Conservation (phyloP, 2,113 vertebrate genomes). For the Meleagris gallopavo region DNA sequence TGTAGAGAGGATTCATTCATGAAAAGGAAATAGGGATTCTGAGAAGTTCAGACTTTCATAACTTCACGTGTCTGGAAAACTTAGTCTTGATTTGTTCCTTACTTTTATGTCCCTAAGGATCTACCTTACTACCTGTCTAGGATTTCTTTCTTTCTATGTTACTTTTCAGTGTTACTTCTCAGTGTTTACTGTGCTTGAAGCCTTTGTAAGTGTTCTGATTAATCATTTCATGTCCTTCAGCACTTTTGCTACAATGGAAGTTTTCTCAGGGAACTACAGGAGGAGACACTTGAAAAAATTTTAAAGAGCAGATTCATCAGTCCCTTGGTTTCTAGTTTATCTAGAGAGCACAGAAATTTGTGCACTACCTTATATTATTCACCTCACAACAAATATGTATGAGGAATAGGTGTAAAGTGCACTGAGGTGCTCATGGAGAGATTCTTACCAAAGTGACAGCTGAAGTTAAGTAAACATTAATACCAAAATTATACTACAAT, state of each 20-base stretch:
- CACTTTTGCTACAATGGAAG: neutral
- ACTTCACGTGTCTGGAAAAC: neutral
- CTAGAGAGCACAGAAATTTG: neutral
- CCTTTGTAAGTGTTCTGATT: neutral
- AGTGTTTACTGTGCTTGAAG: neutral
- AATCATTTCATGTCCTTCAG: neutral
- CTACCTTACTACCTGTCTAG: neutral
- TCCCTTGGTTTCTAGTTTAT: neutral
- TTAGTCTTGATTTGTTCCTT: neutral
- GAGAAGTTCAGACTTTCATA: neutral
- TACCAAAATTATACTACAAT: neutral
- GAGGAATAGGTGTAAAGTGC: neutral
- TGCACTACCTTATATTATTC: neutral
- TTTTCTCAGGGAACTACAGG: neutral
- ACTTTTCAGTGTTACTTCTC: neutral
- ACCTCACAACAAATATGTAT: neutral
- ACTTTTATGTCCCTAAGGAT: neutral
- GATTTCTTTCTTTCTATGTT: neutral
- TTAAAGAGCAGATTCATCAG: neutral
- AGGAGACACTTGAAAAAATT: neutral
- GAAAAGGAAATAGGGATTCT: neutral
- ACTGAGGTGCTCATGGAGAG: neutral
- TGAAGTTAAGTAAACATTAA: neutral
- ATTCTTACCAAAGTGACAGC: neutral
- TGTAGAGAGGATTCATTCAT: neutral